These are phyloP conservation scores for Tethea ocularis DNA, from an alignment of 2,888 invertebrate genomes.

Conservation along the genomic window DNA sequence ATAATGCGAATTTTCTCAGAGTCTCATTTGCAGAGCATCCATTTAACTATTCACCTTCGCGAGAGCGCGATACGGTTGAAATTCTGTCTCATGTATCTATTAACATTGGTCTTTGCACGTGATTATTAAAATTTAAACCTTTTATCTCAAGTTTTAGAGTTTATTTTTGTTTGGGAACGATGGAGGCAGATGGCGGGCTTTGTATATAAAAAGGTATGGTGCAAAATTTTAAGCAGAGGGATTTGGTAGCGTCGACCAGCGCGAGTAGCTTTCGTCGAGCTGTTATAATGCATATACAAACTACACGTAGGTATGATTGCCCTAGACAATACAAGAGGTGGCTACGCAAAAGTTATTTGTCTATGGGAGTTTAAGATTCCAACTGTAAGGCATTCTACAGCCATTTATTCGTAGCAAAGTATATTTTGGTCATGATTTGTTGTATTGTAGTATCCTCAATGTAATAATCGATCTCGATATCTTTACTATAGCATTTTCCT, in stretches of 20 bases:
- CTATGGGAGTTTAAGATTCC: neutral
- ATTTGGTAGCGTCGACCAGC: slow-evolving; percentile 61
- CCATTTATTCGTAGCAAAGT: too few species aligned
- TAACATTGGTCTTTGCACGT: slow-evolving; percentile 24
- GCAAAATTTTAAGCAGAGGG: slow-evolving; percentile 82
- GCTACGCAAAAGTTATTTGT: neutral
- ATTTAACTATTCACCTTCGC: slow-evolving; percentile 41
- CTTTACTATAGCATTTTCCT: too few species aligned
- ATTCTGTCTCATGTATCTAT: slow-evolving; percentile 37
- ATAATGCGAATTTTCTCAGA: slow-evolving; percentile 81
- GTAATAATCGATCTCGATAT: too few species aligned
- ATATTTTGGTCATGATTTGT: too few species aligned
- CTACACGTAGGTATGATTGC: neutral
- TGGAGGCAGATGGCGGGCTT: slow-evolving; percentile 56
- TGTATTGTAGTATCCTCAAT: too few species aligned
- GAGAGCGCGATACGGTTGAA: slow-evolving; percentile 36
- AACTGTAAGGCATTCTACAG: too few species aligned
- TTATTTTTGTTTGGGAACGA: slow-evolving; percentile 39
- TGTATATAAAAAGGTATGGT: slow-evolving; percentile 76
- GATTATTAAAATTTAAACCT: slow-evolving; percentile 38
- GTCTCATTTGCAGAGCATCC: slow-evolving; percentile 51
- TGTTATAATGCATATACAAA: slow-evolving; percentile 18
- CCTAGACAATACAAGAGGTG: neutral
- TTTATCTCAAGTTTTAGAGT: slow-evolving; percentile 34
- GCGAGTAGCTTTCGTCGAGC: slow-evolving; percentile 53